Conservation (phyloP, 2,797 vertebrate genomes). For the Hydrocynus forskahlii region DNA sequence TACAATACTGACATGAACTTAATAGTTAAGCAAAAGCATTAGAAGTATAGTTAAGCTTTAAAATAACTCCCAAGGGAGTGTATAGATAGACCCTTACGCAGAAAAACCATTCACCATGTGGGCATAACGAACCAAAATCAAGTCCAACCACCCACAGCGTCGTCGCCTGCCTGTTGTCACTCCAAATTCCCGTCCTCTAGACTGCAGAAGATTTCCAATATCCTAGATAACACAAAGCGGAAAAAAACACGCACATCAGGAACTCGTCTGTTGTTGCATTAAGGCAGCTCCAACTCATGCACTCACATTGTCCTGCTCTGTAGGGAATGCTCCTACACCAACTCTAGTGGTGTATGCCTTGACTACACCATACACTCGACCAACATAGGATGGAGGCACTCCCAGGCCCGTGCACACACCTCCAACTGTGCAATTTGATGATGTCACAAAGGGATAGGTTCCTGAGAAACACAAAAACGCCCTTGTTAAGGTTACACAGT, state of each 20-base stretch:
- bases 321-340: constrained; percentile 84
- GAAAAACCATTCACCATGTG: constrained; percentile 87
- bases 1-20: not conserved
- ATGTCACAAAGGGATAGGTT: constrained; percentile 85
- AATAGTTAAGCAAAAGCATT: not conserved
- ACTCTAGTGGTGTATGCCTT: constrained; percentile 85
- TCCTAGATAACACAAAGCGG: constrained; percentile 67
- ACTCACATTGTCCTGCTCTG: constrained; percentile 82
- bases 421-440: constrained; percentile 84
- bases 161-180: constrained; percentile 82
- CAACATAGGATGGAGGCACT: constrained; percentile 79
- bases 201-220: constrained; percentile 74
- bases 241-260: not conserved
- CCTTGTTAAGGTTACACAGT: constrained; percentile 7
- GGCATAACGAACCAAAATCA: constrained; percentile 83
- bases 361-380: constrained; percentile 83
- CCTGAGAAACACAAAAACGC: constrained; percentile 62
- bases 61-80: not conserved
- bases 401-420: constrained; percentile 84
- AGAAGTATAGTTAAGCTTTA: not conserved
- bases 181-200: constrained; percentile 79
- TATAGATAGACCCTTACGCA: constrained; percentile 72
- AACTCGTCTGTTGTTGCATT: not conserved
- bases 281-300: not conserved
- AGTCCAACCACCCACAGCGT: constrained; percentile 85